These are phyloP conservation scores for Galagoides demidoff DNA, from an alignment of 2,797 vertebrate genomes.

Conservation along the genomic window DNA sequence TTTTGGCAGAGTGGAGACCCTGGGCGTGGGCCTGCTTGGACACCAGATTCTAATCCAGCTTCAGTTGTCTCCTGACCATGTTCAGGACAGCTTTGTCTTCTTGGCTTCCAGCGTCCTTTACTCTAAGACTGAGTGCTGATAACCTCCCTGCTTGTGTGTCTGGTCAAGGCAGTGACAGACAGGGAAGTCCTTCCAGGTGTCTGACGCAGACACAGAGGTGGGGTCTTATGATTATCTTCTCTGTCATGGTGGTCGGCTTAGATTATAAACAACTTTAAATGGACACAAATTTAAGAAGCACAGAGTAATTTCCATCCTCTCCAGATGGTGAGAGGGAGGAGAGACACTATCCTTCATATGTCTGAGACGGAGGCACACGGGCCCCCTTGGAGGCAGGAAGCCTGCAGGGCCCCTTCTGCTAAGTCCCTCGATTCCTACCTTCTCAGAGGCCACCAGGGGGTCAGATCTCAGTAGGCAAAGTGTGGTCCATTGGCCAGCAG, in stretches of 20 bases:
- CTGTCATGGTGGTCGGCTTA: rapidly evolving
- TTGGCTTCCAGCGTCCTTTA: background rate
- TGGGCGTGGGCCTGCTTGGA: no score
- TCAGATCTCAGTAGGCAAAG: rapidly evolving
- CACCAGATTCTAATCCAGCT: background rate
- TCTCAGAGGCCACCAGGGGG: background rate
- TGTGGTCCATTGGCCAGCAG: rapidly evolving
- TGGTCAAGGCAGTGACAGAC: rapidly evolving
- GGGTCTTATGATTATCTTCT: background rate
- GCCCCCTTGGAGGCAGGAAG: rapidly evolving
- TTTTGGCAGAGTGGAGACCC: rapidly evolving
- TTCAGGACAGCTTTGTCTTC: rapidly evolving
- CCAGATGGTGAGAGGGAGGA: background rate
- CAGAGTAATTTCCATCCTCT: rapidly evolving
- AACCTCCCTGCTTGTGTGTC: rapidly evolving
- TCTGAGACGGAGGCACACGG: rapidly evolving
- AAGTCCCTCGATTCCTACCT: background rate
- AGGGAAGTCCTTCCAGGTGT: no score
- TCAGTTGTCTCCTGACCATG: background rate
- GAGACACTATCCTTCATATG: rapidly evolving
- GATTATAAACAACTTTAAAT: background rate
- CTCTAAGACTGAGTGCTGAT: background rate
- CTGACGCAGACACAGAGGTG: rapidly evolving
- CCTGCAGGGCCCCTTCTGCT: rapidly evolving
- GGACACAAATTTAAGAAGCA: background rate